A percentile compares a stretch with the other conserved stretches of the same genome.
These are phyloP conservation scores for Cardiocondyla obscurior DNA, from an alignment of 1,140 invertebrate genomes.

Conservation along the genomic window DNA sequence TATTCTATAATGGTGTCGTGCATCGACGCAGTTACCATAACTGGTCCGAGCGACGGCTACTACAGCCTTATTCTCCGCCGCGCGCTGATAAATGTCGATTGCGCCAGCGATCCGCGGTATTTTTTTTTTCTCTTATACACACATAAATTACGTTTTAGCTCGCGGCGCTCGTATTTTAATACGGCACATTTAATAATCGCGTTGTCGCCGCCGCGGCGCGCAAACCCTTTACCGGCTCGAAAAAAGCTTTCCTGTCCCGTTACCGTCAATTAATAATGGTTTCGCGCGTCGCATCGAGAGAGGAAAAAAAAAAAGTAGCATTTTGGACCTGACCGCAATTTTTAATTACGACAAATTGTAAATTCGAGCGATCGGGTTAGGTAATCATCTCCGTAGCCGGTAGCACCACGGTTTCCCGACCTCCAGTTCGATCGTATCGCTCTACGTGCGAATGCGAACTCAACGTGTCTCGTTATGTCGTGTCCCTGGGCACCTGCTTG, in stretches of 20 bases:
- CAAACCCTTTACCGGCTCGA: not conserved
- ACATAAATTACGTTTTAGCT: conserved; percentile 28
- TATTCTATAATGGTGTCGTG: conserved; percentile 34
- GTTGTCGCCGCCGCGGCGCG: not conserved
- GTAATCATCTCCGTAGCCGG: conserved; percentile 55
- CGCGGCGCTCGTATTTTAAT: conserved; percentile 25
- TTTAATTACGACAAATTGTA: too few species aligned
- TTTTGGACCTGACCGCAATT: too few species aligned
- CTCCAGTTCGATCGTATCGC: conserved; percentile 8
- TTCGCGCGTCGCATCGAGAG: too few species aligned
- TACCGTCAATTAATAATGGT: not conserved
- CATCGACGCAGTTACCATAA: conserved; percentile 53
- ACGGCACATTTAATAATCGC: conserved; percentile 35
- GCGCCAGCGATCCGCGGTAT: not conserved
- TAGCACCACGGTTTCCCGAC: conserved; percentile 48
- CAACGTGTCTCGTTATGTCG: conserved; percentile 32
- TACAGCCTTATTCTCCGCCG: not conserved
- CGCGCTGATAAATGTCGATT: conserved; percentile 26
- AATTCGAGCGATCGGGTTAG: too few species aligned
- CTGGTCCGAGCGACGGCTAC: conserved; percentile 14
- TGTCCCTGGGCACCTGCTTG: conserved; percentile 45
- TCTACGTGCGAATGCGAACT: conserved; percentile 17
- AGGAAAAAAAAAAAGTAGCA: too few species aligned
- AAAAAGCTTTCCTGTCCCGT: conserved; percentile 14
- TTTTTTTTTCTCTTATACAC: conserved; percentile 4